Evolutionary conservation across 2,888 invertebrate genomes (phyloP), one percentile per base, ranked within the genome.

Genomic region (Odiellus spinosus): DNA sequence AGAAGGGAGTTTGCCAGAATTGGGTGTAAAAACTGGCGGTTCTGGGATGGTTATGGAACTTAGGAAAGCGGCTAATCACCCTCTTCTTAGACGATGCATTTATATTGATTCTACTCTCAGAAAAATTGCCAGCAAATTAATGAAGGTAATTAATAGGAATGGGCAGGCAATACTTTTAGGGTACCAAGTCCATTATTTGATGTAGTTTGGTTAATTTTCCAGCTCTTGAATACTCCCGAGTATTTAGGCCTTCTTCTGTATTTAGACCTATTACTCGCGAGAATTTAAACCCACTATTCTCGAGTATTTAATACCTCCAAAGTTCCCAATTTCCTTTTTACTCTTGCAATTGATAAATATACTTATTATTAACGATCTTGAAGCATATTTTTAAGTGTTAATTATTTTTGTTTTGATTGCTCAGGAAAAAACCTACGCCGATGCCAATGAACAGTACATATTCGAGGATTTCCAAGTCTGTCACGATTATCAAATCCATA

Each of bases 11-110:
- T n/a, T n/a, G n/a, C n/a, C n/a, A n/a, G n/a, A n/a, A n/a, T n/a
- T n/a, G n/a, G n/a, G n/a, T n/a, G 19, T 38, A 5, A 42, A 40
- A 8, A 47, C 47, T 3, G 52, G 51, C 45, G 59, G 58, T 12
- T 49, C 52, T 63, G 74, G 79, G 0, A 82, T 87, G 72, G 80
- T 91, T 78, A 90, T 91, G 80, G 84, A 90, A 64, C 76, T 96
- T 67, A 73, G 95, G 2, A 93, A 91, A 65, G 72, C 85, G 18
- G 86, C 93, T 34, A 95, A 95, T 70, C 96, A 96, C 67, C 91
- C 93, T 0, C 69, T 91, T 10, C 71, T 96, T 0, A 70, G 85
- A 54, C 74, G 91, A 26, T 74, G 74, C 60, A 76, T 81, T 33
- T 72, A 66, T 57, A 72, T 72, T 39, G 77, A 82, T 52, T 69